These are phyloP conservation scores for Buphagus erythrorhynchus DNA, from an alignment of 2,797 vertebrate species.

Conservation along the genomic window DNA sequence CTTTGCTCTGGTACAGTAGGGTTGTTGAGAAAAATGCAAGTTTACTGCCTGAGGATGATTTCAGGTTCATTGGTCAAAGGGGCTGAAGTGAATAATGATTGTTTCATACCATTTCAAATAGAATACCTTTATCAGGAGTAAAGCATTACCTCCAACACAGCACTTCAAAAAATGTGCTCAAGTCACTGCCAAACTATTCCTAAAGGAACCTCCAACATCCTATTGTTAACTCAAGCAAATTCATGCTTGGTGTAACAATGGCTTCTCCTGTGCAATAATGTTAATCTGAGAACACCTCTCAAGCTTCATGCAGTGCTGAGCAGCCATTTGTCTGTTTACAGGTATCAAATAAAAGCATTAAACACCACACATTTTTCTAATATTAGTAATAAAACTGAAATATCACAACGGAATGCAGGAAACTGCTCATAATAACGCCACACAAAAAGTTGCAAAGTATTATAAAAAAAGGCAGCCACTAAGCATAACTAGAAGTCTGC, in stretches of 20 bases:
- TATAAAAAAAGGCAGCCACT: background rate
- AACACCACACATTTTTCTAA: background rate
- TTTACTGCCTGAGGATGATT: background rate
- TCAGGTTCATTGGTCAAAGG: background rate
- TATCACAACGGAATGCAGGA: background rate
- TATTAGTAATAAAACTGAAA: background rate
- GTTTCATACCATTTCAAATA: background rate
- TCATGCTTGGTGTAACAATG: background rate
- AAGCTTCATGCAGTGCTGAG: background rate
- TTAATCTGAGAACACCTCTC: background rate
- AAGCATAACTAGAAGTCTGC: background rate
- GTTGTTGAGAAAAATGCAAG: background rate
- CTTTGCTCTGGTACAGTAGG: background rate
- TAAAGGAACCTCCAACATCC: background rate
- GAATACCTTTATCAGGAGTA: background rate
- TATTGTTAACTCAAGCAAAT: background rate
- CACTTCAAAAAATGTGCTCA: background rate
- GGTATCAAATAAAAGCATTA: background rate
- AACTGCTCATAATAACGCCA: background rate
- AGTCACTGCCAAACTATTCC: background rate
- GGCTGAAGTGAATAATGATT: background rate
- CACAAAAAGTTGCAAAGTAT: background rate
- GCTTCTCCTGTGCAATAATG: background rate
- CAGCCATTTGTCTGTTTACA: background rate
- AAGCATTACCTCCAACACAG: background rate